These are phyloP conservation scores for Teleopsis dalmanni DNA, from an alignment of 1,140 invertebrate species.

Conservation along the genomic window DNA sequence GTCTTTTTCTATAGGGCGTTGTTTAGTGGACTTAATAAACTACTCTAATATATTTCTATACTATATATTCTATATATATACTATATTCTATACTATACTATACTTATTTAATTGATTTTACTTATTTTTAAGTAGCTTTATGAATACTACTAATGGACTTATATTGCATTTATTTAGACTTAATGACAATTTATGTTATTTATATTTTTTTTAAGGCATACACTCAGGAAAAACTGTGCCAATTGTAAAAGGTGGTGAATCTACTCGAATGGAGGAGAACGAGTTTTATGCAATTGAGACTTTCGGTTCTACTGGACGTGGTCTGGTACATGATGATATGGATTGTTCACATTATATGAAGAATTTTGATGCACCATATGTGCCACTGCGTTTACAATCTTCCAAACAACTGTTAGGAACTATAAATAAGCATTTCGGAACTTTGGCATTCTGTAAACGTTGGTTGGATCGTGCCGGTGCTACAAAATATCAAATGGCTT, in stretches of 20 bases:
- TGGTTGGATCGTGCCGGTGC: conserved; percentile 97
- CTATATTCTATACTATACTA: too few relatives aligned
- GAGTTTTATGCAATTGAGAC: conserved; percentile 99
- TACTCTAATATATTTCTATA: too few relatives aligned
- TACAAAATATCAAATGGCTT: conserved; percentile 94
- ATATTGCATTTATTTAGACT: too few relatives aligned
- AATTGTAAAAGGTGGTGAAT: conserved; percentile 97
- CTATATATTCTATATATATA: too few relatives aligned
- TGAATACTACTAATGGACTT: too few relatives aligned
- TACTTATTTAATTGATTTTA: too few relatives aligned
- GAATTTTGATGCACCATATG: conserved; percentile 90
- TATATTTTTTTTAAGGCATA: conserved; percentile 59
- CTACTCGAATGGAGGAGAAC: conserved; percentile 96
- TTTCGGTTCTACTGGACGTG: conserved; percentile 96
- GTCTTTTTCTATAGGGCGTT: too few relatives aligned
- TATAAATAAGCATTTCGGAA: conserved; percentile 98
- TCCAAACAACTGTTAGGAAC: conserved; percentile 87
- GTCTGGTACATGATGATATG: conserved; percentile 97
- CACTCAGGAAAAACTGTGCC: conserved; percentile 99
- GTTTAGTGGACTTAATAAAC: too few relatives aligned
- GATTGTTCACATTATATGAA: conserved; percentile 99
- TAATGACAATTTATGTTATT: too few relatives aligned
- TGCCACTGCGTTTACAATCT: conserved; percentile 81
- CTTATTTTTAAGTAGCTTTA: too few relatives aligned
- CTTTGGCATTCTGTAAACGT: conserved; percentile 95